These are phyloP conservation scores for Meteorus colon DNA, from an alignment of 2,888 invertebrate genomes.

Conservation along the genomic window DNA sequence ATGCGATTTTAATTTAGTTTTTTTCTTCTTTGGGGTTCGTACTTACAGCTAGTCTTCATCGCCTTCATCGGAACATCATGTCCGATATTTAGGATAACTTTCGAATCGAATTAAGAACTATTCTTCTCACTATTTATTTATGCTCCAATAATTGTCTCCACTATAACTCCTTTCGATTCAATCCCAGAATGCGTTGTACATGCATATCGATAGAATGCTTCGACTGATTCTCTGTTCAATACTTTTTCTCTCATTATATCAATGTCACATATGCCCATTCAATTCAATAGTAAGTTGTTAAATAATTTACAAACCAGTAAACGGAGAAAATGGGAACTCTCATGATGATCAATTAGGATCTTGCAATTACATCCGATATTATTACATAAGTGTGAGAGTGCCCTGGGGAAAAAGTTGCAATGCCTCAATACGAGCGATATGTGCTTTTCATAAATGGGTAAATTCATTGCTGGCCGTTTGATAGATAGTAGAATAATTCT, in stretches of 20 bases:
- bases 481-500: too few species aligned
- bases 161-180: not conserved
- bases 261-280: not conserved
- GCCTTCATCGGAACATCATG: conserved; percentile 49
- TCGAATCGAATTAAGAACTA: not conserved
- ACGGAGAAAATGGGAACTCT: not conserved
- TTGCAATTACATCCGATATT: not conserved
- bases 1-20: conserved; percentile 33
- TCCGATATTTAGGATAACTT: conserved; percentile 26
- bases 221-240: not conserved
- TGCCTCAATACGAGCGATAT: too few species aligned
- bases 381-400: not conserved
- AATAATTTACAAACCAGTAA: not conserved
- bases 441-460: too few species aligned
- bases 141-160: not conserved
- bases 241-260: not conserved
- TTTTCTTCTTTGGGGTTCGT: conserved; percentile 53
- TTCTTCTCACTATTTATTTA: conserved; percentile 1
- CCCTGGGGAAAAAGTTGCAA: too few species aligned
- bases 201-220: not conserved
- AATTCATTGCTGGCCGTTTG: too few species aligned
- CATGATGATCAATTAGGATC: not conserved
- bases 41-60: conserved; percentile 59
- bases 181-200: not conserved
- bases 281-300: not conserved